Base-by-base conservation (phyloP, 2,113 vertebrate species). In the Entelurus aequoreus region DNA sequence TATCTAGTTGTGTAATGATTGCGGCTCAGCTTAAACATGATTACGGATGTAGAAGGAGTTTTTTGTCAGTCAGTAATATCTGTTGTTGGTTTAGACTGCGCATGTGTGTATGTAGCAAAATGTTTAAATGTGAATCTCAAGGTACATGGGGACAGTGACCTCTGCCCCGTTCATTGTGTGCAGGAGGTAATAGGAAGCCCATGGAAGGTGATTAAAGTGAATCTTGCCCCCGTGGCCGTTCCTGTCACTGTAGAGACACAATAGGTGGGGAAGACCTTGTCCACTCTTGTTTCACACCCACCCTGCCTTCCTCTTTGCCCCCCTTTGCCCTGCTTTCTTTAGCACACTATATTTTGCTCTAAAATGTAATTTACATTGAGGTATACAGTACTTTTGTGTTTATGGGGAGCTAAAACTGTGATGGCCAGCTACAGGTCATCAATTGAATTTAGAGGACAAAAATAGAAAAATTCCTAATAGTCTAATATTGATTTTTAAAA, bases 111-210 rank as follows among this genome's bases (percentile, higher is more conserved):
- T 66, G 47, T 44, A 35, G 14, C 55, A 10, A 28, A 28, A 28
- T 62, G 58, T 55, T 28, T 44, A 0, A 6, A 21, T 46, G 16
- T 49, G 36, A 12, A 35, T 47, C 44, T 11, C 12, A 8, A 5
- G 6, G 8, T 75, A 14, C 6, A 19, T 60, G 42, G 16, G 0
- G 11, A 48, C 15, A 11, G 16, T 71, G 60, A 72, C 52, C 46
- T 28, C 48, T 59, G 53, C 42, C 35, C 56, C 15, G 42, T 5
- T 65, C 57, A 63, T 68, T 79, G 81, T 83, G 53, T 53, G 64
- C 57, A 15, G 68, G 77, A 80, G 71, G 74, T 79, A 87, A 87
- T 88, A 88, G 86, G 82, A 88, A 86, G 81, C 70, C 37, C 71
- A 40, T 46, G 65, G 58, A 66, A 71, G 80, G 80, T 82, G 76